Conservation (phyloP, 2,113 vertebrate genomes). For the Accipiter cooperii region DNA sequence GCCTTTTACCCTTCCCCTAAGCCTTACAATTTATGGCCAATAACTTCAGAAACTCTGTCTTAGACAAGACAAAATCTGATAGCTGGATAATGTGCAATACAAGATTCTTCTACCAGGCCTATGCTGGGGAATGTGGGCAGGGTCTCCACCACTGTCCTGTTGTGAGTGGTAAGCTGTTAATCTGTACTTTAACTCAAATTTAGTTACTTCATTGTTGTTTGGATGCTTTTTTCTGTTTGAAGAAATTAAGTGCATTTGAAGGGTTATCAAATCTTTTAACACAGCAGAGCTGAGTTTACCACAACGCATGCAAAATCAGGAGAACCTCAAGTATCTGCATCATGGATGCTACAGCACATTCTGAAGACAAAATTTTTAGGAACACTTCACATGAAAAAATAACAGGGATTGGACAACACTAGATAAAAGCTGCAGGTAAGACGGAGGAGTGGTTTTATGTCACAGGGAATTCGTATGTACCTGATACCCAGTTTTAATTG, state of each 20-base stretch:
- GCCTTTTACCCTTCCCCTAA: neutral
- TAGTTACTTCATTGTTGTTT: neutral
- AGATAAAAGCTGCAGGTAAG: neutral
- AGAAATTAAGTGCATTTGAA: neutral
- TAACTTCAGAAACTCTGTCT: neutral
- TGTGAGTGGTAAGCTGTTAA: neutral
- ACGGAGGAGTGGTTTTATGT: neutral
- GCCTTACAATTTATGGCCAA: neutral
- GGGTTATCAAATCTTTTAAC: neutral
- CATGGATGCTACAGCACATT: neutral
- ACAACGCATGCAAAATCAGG: neutral
- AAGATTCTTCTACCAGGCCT: neutral
- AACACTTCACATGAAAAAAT: neutral
- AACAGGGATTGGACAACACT: neutral
- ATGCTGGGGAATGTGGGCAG: neutral
- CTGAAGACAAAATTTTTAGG: neutral
- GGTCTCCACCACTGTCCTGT: neutral
- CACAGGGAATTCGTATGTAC: neutral
- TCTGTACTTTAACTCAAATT: neutral
- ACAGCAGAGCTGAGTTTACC: neutral
- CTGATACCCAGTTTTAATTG: neutral
- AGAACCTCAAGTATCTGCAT: neutral
- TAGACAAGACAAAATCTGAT: neutral
- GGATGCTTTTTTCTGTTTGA: neutral
- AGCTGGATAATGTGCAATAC: accelerated